A percentile compares a stretch with the other conserved stretches of the same genome.
phyloP scores from a whole-genome alignment of 2,797 vertebrate species.

The Anniella stebbinsi region DNA sequence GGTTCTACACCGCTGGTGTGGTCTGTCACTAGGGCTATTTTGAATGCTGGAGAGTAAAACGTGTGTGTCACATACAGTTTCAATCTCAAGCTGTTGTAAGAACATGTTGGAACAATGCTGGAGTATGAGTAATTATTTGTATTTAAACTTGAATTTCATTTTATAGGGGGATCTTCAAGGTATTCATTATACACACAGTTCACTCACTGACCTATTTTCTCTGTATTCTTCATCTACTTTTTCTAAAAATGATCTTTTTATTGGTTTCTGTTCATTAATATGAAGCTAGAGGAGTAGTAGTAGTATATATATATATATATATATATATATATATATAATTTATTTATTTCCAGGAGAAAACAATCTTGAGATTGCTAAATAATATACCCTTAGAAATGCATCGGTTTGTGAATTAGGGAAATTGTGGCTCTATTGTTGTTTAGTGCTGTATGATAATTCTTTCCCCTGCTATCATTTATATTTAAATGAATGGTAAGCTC shows the following conservation, averaged over 20 bases:
- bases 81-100: neutral
- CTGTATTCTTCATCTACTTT: constrained; percentile 64
- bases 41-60: neutral
- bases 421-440: constrained; percentile 28
- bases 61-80: neutral
- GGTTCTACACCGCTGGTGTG: neutral
- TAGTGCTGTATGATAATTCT: constrained; percentile 52
- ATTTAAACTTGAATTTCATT: constrained; percentile 70
- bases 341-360: too few species aligned
- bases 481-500: constrained; percentile 56
- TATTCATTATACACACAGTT: constrained; percentile 66
- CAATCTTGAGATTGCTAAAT: neutral
- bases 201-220: constrained; percentile 74
- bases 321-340: too few species aligned
- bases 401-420: constrained; percentile 38
- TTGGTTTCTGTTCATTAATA: constrained; percentile 62
- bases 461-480: constrained; percentile 41
- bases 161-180: constrained; percentile 67
- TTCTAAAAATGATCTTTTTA: constrained; percentile 58
- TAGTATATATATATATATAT: too few species aligned
- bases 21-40: neutral
- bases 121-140: constrained; percentile 69
- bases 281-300: constrained; percentile 43
- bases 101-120: neutral
- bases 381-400: neutral